Evolutionary conservation across 2,797 vertebrate genomes (phyloP).

Genomic region (Limosa lapponica): DNA sequence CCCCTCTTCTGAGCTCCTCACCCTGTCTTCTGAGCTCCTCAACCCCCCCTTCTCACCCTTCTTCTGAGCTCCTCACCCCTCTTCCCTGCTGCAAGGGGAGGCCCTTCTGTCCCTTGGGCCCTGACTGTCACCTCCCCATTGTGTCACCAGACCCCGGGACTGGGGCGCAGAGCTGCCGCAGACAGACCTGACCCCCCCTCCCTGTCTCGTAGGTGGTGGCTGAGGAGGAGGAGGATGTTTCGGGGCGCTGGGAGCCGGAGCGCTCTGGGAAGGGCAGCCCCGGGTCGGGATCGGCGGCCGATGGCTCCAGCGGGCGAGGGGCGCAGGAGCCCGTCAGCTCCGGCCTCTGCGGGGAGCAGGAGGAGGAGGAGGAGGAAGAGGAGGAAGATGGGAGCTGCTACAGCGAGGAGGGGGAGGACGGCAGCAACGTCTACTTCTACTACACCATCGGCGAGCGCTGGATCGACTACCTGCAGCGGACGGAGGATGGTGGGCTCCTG

Average conservation of each 20-base stretch:
- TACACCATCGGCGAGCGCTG: conserved; percentile 65
- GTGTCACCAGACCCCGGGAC: neutral
- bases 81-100: too few species aligned
- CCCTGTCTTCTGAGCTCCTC: too few species aligned
- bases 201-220: neutral
- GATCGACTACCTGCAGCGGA: conserved; percentile 66
- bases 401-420: conserved; percentile 41
- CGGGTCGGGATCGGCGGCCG: neutral
- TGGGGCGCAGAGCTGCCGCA: accelerated
- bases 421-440: conserved; percentile 46
- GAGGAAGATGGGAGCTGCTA: conserved; percentile 36
- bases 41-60: too few species aligned
- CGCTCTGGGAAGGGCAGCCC: neutral
- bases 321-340: neutral
- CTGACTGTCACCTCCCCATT: too few species aligned
- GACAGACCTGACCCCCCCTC: neutral
- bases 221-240: neutral
- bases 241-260: neutral
- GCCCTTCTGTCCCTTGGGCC: neutral
- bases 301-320: neutral
- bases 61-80: too few species aligned
- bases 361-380: conserved; percentile 3
- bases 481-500: neutral
- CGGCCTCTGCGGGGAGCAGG: neutral
- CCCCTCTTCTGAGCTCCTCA: too few species aligned